phyloP scores from a whole-genome alignment of 2,113 vertebrate genomes.

The Vanacampus margaritifer region DNA sequence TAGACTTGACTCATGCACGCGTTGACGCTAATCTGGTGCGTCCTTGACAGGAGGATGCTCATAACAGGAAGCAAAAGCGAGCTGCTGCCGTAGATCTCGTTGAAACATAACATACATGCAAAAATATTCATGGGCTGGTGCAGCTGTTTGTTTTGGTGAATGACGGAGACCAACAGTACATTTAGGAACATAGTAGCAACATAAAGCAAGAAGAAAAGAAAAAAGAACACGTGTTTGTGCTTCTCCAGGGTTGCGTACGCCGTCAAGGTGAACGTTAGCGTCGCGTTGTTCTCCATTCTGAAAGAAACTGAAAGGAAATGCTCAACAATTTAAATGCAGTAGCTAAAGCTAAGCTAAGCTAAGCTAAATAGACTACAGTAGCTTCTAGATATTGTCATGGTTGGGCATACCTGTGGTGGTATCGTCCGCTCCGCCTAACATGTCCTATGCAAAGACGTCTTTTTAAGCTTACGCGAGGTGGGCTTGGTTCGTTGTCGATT shows the following conservation, averaged over 20 bases:
- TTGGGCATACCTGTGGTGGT: slow-evolving; percentile 8
- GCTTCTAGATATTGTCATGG: neutral
- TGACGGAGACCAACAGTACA: slow-evolving; percentile 39
- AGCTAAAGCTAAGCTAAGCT: too few relatives aligned
- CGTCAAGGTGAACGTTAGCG: slow-evolving; percentile 48
- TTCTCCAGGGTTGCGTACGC: slow-evolving; percentile 42
- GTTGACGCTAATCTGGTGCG: slow-evolving; percentile 9
- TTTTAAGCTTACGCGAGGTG: slow-evolving; percentile 16
- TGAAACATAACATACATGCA: slow-evolving; percentile 43
- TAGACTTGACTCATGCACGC: slow-evolving; percentile 53
- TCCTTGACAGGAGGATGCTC: slow-evolving; percentile 29
- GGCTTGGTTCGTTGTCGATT: neutral
- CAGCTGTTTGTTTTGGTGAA: slow-evolving; percentile 41
- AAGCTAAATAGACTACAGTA: neutral
- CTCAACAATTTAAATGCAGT: too few relatives aligned
- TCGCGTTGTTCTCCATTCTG: slow-evolving; percentile 51
- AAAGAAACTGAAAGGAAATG: neutral
- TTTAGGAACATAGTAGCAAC: slow-evolving; percentile 33
- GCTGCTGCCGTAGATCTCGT: slow-evolving; percentile 57
- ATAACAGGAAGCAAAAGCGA: slow-evolving; percentile 41
- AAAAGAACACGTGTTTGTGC: slow-evolving; percentile 39
- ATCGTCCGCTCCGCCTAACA: neutral
- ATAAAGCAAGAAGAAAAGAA: slow-evolving; percentile 52
- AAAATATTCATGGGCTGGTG: slow-evolving; percentile 65
- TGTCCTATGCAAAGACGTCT: neutral